A percentile compares a stretch with the other conserved stretches of the same genome.
These are phyloP conservation scores for Blennius ocellaris DNA, from an alignment of 2,113 vertebrate genomes.

Conservation along the genomic window DNA sequence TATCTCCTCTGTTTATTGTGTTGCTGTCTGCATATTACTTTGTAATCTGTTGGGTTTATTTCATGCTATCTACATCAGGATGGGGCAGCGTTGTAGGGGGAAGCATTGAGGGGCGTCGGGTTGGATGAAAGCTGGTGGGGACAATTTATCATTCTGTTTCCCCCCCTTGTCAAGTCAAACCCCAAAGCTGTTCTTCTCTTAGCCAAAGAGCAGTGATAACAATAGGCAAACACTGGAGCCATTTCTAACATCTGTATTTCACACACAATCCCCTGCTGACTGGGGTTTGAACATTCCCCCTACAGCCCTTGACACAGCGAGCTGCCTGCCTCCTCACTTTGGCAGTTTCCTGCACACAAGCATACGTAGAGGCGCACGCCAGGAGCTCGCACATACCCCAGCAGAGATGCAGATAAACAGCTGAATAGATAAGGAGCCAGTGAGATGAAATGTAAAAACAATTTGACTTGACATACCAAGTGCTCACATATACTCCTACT, in stretches of 20 bases:
- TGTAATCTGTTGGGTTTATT: constrained; percentile 62
- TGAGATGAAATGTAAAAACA: constrained; percentile 76
- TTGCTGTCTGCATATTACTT: constrained; percentile 61
- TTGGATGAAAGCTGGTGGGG: constrained; percentile 65
- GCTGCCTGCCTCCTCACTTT: constrained; percentile 65
- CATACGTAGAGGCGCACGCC: constrained; percentile 50
- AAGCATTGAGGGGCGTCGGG: constrained; percentile 9
- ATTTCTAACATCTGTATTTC: constrained; percentile 76
- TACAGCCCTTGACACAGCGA: constrained; percentile 64
- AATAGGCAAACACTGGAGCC: constrained; percentile 67
- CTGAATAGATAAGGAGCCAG: constrained; percentile 72
- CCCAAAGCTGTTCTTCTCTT: constrained; percentile 58
- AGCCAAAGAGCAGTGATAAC: constrained; percentile 59
- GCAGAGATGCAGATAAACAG: constrained; percentile 73
- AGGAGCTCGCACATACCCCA: constrained; percentile 58
- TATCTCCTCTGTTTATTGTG: constrained; percentile 58
- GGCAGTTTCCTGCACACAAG: constrained; percentile 58
- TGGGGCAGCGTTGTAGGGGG: not conserved
- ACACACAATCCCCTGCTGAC: constrained; percentile 66
- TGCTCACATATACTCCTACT: constrained; percentile 29
- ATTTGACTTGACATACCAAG: constrained; percentile 76
- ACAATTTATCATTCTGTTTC: constrained; percentile 77
- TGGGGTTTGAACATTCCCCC: constrained; percentile 67
- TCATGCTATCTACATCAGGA: constrained; percentile 58
- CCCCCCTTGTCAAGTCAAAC: constrained; percentile 76